Percentiles rank a stretch among this genome's conserved stretches.
Conservation (phyloP, 2,797 vertebrate genomes). For the Gorsachius magnificus region DNA sequence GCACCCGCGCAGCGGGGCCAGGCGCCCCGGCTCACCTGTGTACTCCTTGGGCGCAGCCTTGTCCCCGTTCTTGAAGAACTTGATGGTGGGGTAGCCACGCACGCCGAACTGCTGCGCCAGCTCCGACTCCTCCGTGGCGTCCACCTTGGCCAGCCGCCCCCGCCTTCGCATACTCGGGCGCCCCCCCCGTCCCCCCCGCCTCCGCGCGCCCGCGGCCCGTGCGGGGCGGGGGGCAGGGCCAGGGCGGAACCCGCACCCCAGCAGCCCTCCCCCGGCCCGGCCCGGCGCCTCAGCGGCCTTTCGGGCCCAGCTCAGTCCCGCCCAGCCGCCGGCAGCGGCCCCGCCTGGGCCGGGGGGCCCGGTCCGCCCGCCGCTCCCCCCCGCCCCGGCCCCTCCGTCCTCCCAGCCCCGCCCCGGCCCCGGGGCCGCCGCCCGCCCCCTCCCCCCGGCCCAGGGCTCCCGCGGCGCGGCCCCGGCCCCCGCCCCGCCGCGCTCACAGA, state of each 20-base stretch:
- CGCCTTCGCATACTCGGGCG: slow-evolving; percentile 92
- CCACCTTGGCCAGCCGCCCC: slow-evolving; percentile 93
- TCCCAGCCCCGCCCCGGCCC: neutral
- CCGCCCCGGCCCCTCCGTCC: too few species aligned
- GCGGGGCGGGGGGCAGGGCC: too few species aligned
- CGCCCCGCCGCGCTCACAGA: neutral
- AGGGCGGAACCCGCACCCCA: neutral
- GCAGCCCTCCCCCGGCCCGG: too few species aligned
- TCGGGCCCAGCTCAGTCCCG: neutral
- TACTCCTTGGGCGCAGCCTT: slow-evolving; percentile 90
- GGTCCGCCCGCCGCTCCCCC: neutral
- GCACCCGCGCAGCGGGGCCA: neutral
- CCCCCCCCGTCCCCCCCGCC: too few species aligned
- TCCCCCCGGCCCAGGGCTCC: neutral
- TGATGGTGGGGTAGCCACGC: slow-evolving; percentile 96
- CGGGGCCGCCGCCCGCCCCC: neutral
- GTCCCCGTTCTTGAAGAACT: slow-evolving; percentile 95
- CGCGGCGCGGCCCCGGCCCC: neutral
- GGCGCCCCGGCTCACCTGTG: slow-evolving; percentile 78
- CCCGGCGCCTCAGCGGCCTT: neutral
- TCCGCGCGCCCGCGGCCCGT: too few species aligned
- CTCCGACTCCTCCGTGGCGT: slow-evolving; percentile 94
- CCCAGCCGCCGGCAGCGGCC: neutral
- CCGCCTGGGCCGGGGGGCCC: too few species aligned
- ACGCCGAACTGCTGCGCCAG: slow-evolving; percentile 93